These are phyloP conservation scores for Peromyscus aztecus DNA, from an alignment of 2,797 vertebrate species.

Conservation along the genomic window DNA sequence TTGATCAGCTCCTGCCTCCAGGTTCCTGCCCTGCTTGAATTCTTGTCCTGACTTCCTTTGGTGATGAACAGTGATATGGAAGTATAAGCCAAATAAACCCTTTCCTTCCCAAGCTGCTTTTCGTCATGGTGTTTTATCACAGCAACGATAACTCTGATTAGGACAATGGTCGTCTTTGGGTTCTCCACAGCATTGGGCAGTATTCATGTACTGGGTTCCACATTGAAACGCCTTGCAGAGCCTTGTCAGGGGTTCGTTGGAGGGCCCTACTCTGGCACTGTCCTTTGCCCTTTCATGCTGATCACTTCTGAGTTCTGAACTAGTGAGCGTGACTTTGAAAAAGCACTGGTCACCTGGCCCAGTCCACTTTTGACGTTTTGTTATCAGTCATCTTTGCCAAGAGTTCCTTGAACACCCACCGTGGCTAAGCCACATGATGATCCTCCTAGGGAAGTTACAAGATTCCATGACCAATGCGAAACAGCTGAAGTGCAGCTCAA, in stretches of 20 bases:
- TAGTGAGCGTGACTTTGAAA: background rate
- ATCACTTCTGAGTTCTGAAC: background rate
- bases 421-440: background rate
- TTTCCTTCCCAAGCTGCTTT: background rate
- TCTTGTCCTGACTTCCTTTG: background rate
- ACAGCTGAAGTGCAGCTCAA: background rate
- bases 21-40: background rate
- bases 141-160: background rate
- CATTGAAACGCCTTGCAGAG: background rate
- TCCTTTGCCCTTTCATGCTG: background rate
- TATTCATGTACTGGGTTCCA: background rate
- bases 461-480: background rate
- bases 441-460: background rate
- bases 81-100: background rate
- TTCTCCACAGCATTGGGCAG: background rate
- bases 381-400: background rate
- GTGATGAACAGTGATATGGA: background rate
- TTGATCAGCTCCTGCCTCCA: background rate
- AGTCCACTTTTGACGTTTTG: background rate
- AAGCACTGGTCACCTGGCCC: background rate
- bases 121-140: background rate
- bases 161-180: background rate
- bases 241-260: background rate
- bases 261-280: background rate
- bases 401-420: background rate